Conservation (phyloP, 2,113 vertebrate species). For the Haemorhous mexicanus region DNA sequence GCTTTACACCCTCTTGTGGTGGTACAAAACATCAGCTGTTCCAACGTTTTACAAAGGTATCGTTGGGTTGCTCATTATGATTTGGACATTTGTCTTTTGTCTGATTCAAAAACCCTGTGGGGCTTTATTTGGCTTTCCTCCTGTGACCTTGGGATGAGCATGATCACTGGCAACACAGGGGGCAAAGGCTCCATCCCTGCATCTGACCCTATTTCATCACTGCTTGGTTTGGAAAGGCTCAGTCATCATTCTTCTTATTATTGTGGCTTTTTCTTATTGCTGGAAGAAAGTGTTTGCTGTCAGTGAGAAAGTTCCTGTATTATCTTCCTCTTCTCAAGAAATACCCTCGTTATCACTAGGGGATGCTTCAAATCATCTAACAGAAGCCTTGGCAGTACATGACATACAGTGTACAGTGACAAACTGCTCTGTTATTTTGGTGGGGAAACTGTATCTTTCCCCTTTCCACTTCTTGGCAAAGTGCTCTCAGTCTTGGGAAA, state of each 20-base stretch:
- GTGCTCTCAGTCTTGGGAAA: background rate
- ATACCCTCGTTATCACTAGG: background rate
- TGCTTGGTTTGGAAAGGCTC: background rate
- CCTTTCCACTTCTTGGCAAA: background rate
- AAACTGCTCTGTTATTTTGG: background rate
- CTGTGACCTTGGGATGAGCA: background rate
- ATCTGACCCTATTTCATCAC: background rate
- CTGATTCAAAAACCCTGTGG: background rate
- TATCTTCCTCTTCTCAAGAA: background rate
- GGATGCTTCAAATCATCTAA: background rate
- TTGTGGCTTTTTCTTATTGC: background rate
- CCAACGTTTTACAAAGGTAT: background rate
- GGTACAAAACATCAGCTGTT: background rate
- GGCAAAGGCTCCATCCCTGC: background rate
- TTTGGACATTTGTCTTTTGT: background rate
- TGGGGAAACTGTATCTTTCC: background rate
- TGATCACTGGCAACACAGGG: background rate
- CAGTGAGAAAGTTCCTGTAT: background rate
- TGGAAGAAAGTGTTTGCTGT: background rate
- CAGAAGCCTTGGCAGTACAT: background rate
- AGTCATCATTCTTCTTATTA: background rate
- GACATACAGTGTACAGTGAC: background rate
- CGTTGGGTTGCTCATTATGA: background rate
- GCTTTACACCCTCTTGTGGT: background rate
- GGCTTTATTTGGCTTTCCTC: background rate